Evolutionary conservation across 2,113 vertebrate species (phyloP).

Genomic region (Gopherus flavomarginatus): DNA sequence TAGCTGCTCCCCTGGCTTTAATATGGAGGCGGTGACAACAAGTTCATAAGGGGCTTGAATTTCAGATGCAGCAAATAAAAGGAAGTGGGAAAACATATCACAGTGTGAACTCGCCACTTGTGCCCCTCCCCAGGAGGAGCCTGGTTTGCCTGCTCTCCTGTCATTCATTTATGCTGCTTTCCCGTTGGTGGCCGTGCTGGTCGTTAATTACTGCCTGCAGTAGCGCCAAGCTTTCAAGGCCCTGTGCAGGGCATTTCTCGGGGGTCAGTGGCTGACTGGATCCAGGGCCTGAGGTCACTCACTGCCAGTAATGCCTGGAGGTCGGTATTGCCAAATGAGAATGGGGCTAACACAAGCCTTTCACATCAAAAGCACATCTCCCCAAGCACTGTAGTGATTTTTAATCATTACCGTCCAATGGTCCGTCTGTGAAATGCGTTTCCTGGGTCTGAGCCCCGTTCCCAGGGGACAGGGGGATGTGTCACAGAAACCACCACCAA

Average conservation of each 20-base stretch:
- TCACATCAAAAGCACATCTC: accelerated
- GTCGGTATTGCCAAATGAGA: background rate
- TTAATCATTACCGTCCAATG: background rate
- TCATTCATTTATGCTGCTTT: background rate
- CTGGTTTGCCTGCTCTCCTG: background rate
- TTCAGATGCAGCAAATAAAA: background rate
- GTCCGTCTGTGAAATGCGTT: background rate
- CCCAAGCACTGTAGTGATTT: background rate
- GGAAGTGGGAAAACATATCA: background rate
- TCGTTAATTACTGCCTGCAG: background rate
- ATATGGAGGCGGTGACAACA: accelerated
- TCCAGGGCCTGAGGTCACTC: background rate
- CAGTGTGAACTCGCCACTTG: background rate
- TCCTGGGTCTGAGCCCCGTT: background rate
- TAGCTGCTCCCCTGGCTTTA: accelerated
- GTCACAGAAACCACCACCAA: accelerated
- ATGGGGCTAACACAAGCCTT: accelerated
- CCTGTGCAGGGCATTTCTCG: background rate
- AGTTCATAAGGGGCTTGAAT: background rate
- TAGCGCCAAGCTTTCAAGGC: background rate
- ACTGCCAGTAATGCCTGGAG: background rate
- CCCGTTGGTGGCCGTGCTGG: background rate
- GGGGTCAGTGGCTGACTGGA: accelerated
- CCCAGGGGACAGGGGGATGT: accelerated
- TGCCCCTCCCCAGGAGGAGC: background rate